Evolutionary conservation across 2,888 invertebrate species (phyloP).

Genomic region (Tiliacea aurago): DNA sequence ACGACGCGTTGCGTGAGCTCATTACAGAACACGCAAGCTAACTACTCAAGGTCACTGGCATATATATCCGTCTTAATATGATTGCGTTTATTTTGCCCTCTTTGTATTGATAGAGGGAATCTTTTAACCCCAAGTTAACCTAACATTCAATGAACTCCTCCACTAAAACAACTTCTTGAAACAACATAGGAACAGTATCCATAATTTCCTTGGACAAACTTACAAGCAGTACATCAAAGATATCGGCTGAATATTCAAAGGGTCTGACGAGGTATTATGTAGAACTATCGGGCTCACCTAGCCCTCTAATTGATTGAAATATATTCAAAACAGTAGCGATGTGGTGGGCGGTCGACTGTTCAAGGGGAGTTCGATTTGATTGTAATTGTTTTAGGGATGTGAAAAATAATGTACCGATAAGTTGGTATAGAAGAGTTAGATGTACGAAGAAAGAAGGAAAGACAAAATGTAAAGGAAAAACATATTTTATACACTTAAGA

Average conservation of each 20-base stretch:
- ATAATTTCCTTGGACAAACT: slow-evolving; percentile 55
- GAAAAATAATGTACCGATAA: not conserved
- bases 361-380: slow-evolving; percentile 58
- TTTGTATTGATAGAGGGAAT: not conserved
- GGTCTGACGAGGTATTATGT: slow-evolving; percentile 80
- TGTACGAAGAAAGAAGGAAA: not conserved
- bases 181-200: slow-evolving; percentile 35
- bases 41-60: no score
- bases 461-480: not conserved
- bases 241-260: slow-evolving; percentile 85
- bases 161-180: slow-evolving; percentile 20
- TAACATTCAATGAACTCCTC: slow-evolving; percentile 3
- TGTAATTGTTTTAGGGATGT: slow-evolving; percentile 23
- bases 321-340: slow-evolving; percentile 82
- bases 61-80: no score
- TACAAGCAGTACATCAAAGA: slow-evolving; percentile 80
- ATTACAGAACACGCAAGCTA: no score
- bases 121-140: slow-evolving; percentile 8
- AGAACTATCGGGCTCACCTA: slow-evolving; percentile 78
- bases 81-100: not conserved
- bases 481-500: not conserved
- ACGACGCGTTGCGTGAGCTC: no score
- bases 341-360: slow-evolving; percentile 70
- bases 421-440: not conserved
- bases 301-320: slow-evolving; percentile 86